A percentile compares a stretch with the other conserved stretches of the same genome.
Evolutionary conservation across 2,797 vertebrate genomes (phyloP).

Genomic region (Margarornis squamiger): DNA sequence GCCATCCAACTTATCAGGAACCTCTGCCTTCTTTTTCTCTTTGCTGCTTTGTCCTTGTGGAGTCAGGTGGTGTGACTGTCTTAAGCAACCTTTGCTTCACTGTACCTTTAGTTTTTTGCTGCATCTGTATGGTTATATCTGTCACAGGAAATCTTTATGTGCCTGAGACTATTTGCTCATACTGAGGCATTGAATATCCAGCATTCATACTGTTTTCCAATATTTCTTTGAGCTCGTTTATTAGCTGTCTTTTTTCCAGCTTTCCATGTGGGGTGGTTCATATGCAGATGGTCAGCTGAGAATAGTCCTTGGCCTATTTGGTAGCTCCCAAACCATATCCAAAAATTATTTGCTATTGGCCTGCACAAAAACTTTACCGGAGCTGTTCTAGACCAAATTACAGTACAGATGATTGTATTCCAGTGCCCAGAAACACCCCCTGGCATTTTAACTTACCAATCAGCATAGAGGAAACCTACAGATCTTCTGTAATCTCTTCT

Average conservation of each 20-base stretch:
- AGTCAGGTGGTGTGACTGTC: background rate
- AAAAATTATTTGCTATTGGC: background rate
- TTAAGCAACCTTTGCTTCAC: background rate
- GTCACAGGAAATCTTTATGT: background rate
- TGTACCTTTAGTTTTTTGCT: background rate
- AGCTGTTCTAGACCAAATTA: background rate
- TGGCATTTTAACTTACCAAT: background rate
- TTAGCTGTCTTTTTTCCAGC: background rate
- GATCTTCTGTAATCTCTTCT: background rate
- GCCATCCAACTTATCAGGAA: background rate
- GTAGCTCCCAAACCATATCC: background rate
- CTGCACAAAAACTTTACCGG: background rate
- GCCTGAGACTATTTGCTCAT: background rate
- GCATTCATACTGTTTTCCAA: background rate
- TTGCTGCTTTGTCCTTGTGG: background rate
- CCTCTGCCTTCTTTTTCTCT: background rate
- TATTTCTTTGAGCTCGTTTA: background rate
- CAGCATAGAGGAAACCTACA: background rate
- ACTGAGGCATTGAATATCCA: background rate
- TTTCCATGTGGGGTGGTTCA: background rate
- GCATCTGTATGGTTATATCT: background rate
- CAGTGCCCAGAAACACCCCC: background rate
- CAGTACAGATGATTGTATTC: background rate
- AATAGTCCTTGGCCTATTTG: background rate
- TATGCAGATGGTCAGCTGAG: background rate